Evolutionary conservation across 2,888 invertebrate species (phyloP), one percentile per base, ranked within the genome.

Genomic region (Ormyrus thymus): DNA sequence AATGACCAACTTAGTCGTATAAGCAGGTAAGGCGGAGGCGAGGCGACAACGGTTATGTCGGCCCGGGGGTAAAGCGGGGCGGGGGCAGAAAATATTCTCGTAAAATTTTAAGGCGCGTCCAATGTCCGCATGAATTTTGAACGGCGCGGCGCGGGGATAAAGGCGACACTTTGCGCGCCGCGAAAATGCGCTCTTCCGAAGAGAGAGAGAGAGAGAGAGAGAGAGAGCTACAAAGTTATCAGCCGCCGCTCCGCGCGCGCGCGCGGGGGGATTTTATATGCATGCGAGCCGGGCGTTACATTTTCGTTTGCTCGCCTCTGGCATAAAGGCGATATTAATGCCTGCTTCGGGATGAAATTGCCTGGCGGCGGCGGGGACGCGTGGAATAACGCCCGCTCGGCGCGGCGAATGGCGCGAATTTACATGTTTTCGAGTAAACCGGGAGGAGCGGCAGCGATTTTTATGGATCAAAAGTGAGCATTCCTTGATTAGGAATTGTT

Each of bases 41-140:
- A 29, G 29, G 29, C 29, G 29, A 29, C 79, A 81, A 81, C 78
- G 82, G 82, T 81, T 80, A 81, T 81, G 81, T 79, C 77, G 79
- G 72, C 74, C 81, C 78, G 77, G 79, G 29, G 3, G 29, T 1
- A 29, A 78, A 80, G 81, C 78, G 82, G 81, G 81, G 72, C 72
- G 81, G 77, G 29, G 78, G 78, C 75, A 80, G 82, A 83, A 82
- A 83, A 83, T 81, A 83, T 82, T 82, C 80, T 84, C 83, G 79
- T 83, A 83, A 84, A 84, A 84, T 82, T 84, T 83, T 82, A 84
- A 81, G 81, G 74, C 80, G 76, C 80, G 81, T 82, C 78, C 79
- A 80, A 78, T 81, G 81, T 79, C 80, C 78, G 79, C 81, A 83
- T 84, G 83, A 83, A 83, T 84, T 83, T 82, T 78, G 81, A 83